phyloP scores from a whole-genome alignment of 2,888 invertebrate genomes.

The Cryptophagus acutangulus region DNA sequence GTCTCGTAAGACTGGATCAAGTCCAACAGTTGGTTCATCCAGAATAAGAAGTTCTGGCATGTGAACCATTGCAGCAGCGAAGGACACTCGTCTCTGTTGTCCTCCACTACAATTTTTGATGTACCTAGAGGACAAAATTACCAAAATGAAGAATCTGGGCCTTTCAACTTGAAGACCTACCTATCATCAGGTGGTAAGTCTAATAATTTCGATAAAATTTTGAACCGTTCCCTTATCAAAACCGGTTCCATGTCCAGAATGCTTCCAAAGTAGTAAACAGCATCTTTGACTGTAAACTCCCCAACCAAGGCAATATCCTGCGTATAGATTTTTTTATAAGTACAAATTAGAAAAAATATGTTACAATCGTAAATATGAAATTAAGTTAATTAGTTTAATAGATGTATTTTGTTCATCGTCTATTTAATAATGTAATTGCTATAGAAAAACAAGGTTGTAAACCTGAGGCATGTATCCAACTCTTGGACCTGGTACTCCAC shows the following conservation, averaged over 20 bases:
- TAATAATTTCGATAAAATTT: slow-evolving; percentile 64
- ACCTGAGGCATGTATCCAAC: slow-evolving; percentile 60
- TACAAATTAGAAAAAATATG: too few species aligned
- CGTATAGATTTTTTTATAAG: slow-evolving; percentile 18
- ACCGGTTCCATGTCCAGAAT: slow-evolving; percentile 71
- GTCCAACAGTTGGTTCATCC: slow-evolving; percentile 92
- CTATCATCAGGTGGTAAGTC: slow-evolving; percentile 68
- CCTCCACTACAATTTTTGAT: slow-evolving; percentile 79
- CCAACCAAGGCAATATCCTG: slow-evolving; percentile 75
- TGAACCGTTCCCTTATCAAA: slow-evolving; percentile 61
- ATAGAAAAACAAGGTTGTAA: too few species aligned
- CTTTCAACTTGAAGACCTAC: slow-evolving; percentile 23
- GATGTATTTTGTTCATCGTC: too few species aligned
- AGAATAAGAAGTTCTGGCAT: slow-evolving; percentile 83
- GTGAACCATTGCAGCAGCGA: slow-evolving; percentile 84
- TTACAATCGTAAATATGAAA: too few species aligned
- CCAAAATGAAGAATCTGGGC: background rate
- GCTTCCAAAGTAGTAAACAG: slow-evolving; percentile 80
- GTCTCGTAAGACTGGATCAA: slow-evolving; percentile 83
- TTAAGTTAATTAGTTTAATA: background rate
- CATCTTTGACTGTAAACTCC: slow-evolving; percentile 78
- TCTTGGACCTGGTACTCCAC: slow-evolving; percentile 81
- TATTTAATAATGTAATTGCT: too few species aligned
- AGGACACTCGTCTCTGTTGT: slow-evolving; percentile 82
- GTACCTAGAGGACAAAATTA: slow-evolving; percentile 35